Evolutionary conservation across 1,140 invertebrate genomes (phyloP).

Genomic region (Streblospio benedicti): DNA sequence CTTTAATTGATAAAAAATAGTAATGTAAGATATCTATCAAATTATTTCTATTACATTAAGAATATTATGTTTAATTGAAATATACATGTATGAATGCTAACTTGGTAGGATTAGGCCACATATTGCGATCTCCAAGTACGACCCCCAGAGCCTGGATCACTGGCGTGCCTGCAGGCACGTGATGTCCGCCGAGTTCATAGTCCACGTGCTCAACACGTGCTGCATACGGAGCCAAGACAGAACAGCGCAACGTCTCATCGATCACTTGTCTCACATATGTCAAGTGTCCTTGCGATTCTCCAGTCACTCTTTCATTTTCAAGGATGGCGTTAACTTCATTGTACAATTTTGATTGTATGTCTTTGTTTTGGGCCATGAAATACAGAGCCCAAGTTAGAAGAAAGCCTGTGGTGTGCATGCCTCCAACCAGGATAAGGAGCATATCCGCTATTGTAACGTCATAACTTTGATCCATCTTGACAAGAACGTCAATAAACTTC

Average conservation of each 20-base stretch:
- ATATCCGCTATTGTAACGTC: not conserved
- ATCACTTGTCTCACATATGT: constrained; percentile 37
- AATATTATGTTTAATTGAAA: too few relatives aligned
- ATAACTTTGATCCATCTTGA: not conserved
- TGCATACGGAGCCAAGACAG: constrained; percentile 25
- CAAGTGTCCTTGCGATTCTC: too few relatives aligned
- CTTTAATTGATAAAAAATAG: too few relatives aligned
- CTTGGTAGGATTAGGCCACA: constrained; percentile 34
- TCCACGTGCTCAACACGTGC: not conserved
- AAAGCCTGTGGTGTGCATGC: constrained; percentile 14
- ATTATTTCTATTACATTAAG: too few relatives aligned
- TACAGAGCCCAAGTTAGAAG: too few relatives aligned
- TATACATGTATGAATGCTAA: too few relatives aligned
- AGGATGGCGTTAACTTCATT: too few relatives aligned
- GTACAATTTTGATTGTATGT: too few relatives aligned
- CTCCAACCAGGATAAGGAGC: not conserved
- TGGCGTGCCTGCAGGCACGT: constrained; percentile 26
- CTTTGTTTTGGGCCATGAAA: too few relatives aligned
- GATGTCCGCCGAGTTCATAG: not conserved
- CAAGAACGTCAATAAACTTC: not conserved
- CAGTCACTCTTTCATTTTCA: too few relatives aligned
- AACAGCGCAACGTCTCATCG: constrained; percentile 38
- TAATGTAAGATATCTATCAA: too few relatives aligned
- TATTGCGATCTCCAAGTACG: constrained; percentile 28
- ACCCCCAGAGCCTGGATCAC: constrained; percentile 41